phyloP scores from a whole-genome alignment of 2,797 vertebrate genomes.

The Hyperoplus immaculatus region DNA sequence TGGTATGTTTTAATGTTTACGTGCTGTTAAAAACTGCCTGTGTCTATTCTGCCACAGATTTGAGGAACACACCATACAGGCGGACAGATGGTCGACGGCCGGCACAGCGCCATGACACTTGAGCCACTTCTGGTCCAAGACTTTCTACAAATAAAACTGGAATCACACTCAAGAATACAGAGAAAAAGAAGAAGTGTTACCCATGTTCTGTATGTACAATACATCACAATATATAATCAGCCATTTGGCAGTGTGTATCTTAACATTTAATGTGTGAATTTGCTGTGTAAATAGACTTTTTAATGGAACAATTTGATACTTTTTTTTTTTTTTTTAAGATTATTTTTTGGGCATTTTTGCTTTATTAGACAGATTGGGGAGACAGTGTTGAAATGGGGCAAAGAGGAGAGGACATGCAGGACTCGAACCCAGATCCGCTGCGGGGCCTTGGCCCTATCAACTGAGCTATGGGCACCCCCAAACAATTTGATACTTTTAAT shows the following conservation, averaged over 20 bases:
- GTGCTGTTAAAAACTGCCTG: neutral
- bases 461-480: too few relatives aligned
- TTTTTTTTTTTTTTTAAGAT: constrained; percentile 8
- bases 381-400: too few relatives aligned
- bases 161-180: constrained; percentile 33
- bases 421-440: too few relatives aligned
- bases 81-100: constrained; percentile 87
- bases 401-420: too few relatives aligned
- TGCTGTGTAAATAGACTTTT: constrained; percentile 72
- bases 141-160: constrained; percentile 11
- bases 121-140: constrained; percentile 38
- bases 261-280: constrained; percentile 39
- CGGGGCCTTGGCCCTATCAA: too few relatives aligned
- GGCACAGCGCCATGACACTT: constrained; percentile 86
- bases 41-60: constrained; percentile 79
- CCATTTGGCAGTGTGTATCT: constrained; percentile 17
- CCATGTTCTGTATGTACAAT: constrained; percentile 57
- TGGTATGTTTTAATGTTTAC: neutral
- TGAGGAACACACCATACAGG: constrained; percentile 93
- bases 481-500: constrained; percentile 45
- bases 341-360: too few relatives aligned
- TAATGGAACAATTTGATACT: constrained; percentile 36
- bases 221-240: constrained; percentile 9
- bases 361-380: too few relatives aligned
- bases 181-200: constrained; percentile 28